Evolutionary conservation across 2,888 invertebrate species (phyloP), one percentile per base, ranked within the genome.

Genomic region (Apocheima hispidaria): DNA sequence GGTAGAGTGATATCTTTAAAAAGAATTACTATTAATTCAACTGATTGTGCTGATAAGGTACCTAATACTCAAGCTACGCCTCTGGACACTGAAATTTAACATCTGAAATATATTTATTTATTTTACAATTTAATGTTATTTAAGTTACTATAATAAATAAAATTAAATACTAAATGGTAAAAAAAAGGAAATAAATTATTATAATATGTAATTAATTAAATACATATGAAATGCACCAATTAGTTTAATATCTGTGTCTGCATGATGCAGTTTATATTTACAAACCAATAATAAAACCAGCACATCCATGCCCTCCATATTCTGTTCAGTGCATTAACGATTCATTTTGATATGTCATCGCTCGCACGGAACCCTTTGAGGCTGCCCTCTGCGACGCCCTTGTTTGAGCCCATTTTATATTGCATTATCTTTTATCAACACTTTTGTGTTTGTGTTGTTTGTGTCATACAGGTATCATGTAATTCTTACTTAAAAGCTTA

Each of bases 291-390:
- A 50, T 46, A 52, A 66, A 60, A 52, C 48, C 21, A 44, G 41
- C 50, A 36, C 43, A 62, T 82, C 81, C 53, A 75, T 52, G 2
- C 58, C 35, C 66, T 60, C 72, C 23, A 57, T 75, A 62, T 73
- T 73, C 65, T 70, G 71, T 68, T 55, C 70, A 70, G 60, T 83
- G 79, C 87, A 90, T 90, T 90, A 90, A 81, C 85, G 80, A 88
- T 90, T 86, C 87, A 86, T 90, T 90, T 84, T 89, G 90, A 88
- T 86, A 87, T 88, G 87, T 90, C 91, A 90, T 90, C 87, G 81
- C 77, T 72, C 77, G 73, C 75, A 70, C 77, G 66, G 71, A 78
- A 77, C 84, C 82, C 87, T 84, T 84, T 82, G 81, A 78, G 69
- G 69, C 73, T 71, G 66, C 77, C 79, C 79, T 73, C 70, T 71